A percentile compares a stretch with the other conserved stretches of the same genome.
Conservation (phyloP, 2,888 invertebrate genomes). For the Heteropelma amictum region DNA sequence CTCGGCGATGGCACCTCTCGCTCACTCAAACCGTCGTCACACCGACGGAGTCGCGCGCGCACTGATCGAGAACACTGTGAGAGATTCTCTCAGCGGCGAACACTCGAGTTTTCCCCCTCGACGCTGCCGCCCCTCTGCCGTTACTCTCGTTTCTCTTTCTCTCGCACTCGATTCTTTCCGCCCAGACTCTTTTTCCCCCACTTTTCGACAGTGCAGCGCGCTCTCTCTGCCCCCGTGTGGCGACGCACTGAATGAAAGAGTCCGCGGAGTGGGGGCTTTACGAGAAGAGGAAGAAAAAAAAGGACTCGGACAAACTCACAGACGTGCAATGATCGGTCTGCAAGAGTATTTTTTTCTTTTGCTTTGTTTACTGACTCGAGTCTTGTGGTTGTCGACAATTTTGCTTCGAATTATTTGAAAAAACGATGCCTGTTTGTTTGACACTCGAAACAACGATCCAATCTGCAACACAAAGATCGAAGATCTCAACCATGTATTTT, state of each 20-base stretch:
- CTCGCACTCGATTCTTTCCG: background rate
- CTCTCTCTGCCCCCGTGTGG: slow-evolving; percentile 28
- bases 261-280: background rate
- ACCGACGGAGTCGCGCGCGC: slow-evolving; percentile 41
- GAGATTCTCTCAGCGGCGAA: slow-evolving; percentile 10
- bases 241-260: slow-evolving; percentile 28
- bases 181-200: slow-evolving; percentile 11
- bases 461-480: too few species aligned
- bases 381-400: too few species aligned
- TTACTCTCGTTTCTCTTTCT: slow-evolving; percentile 10
- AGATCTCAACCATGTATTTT: too few species aligned
- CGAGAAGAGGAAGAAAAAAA: background rate
- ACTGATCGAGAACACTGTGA: slow-evolving; percentile 36
- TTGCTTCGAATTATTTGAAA: too few species aligned
- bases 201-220: background rate
- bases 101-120: slow-evolving; percentile 14
- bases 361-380: background rate
- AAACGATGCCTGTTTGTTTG: too few species aligned
- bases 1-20: too few species aligned
- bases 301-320: background rate
- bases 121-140: too few species aligned
- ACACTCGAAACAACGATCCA: too few species aligned
- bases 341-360: slow-evolving; percentile 1
- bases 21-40: slow-evolving; percentile 28
- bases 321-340: background rate